Conservation (phyloP, 92 coral and sea anemone genomes). For the Nematostella vectensis region DNA sequence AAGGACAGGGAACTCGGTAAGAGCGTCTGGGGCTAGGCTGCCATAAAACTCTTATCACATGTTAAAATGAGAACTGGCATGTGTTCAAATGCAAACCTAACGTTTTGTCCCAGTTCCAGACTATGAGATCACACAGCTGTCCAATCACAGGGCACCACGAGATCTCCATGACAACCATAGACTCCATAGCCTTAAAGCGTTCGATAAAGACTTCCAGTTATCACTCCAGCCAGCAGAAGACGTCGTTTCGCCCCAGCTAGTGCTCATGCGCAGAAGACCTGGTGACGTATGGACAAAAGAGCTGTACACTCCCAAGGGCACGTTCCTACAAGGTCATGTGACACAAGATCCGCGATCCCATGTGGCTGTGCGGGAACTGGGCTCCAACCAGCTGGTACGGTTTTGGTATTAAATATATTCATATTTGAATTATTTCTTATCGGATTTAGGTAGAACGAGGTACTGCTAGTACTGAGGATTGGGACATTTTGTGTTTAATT, state of each 20-base stretch:
- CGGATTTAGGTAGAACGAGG: too few relatives aligned
- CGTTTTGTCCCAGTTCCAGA: conserved; percentile 49
- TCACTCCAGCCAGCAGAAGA: conserved; percentile 35
- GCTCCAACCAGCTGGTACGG: conserved; percentile 14
- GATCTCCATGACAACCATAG: conserved; percentile 8
- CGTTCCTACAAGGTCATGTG: conserved; percentile 57
- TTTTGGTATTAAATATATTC: not conserved
- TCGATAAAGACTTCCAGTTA: conserved; percentile 42
- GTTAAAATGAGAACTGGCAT: too few relatives aligned
- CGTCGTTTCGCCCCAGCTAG: conserved; percentile 29
- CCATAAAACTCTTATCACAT: too few relatives aligned
- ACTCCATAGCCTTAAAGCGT: conserved; percentile 33
- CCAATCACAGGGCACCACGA: conserved; percentile 22
- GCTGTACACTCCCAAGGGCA: conserved; percentile 35
- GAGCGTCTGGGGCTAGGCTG: too few relatives aligned
- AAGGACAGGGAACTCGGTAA: too few relatives aligned
- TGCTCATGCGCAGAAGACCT: conserved; percentile 28
- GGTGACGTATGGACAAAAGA: conserved; percentile 35
- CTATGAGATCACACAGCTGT: conserved; percentile 26
- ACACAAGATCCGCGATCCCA: conserved; percentile 44
- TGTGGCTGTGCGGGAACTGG: conserved; percentile 60
- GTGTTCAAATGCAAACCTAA: too few relatives aligned
- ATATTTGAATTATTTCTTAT: not conserved
- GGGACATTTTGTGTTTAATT: too few relatives aligned
- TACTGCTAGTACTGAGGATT: too few relatives aligned